Evolutionary conservation across 2,113 vertebrate genomes (phyloP), one percentile per base, ranked within the genome.

Genomic region (Nyctereutes procyonoides): DNA sequence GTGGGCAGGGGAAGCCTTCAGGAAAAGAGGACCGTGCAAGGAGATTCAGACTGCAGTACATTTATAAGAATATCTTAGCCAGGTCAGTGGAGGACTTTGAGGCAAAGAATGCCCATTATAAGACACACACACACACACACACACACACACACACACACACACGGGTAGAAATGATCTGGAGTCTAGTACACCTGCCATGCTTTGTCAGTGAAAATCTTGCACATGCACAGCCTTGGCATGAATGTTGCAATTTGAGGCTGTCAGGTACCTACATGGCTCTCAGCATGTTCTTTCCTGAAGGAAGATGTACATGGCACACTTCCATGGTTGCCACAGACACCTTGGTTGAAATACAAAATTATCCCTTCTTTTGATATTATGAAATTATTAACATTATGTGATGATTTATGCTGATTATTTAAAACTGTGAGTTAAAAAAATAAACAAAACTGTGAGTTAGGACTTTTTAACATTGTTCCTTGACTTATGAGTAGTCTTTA

Each of bases 271-370:
- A 48, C 26, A 28, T 14, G 48, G 8, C 13, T 74, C 38, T 38
- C 5, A 12, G 17, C 0, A 74, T 24, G n/a, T 53, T 81, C n/a
- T 95, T 76, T 65, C 6, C 32, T 84, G 12, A 84, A 35, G 2
- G 4, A 26, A 65, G 4, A 26, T 24, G 28, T 20, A 4, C 5
- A 0, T 10, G 48, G 1, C 26, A 62, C 1, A 43, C 2, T 0
- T 63, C 38, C 30, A 89, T 5, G 11, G 22, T 4, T 30, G 22
- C 2, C 5, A 13, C 2, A 76, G 22, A 56, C 9, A 38, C 1
- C 11, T 28, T 67, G 28, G 12, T 56, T 12, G 24, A 83, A 95
- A 87, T 58, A 20, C 17, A 93, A 89, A 92, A 73, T 22, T 79
- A 51, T 11, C 17, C 80, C 35, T 74, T 5, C 1, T 76, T 22